Conservation (phyloP, 2,113 vertebrate species). For the Syngnathoides biaculeatus region DNA sequence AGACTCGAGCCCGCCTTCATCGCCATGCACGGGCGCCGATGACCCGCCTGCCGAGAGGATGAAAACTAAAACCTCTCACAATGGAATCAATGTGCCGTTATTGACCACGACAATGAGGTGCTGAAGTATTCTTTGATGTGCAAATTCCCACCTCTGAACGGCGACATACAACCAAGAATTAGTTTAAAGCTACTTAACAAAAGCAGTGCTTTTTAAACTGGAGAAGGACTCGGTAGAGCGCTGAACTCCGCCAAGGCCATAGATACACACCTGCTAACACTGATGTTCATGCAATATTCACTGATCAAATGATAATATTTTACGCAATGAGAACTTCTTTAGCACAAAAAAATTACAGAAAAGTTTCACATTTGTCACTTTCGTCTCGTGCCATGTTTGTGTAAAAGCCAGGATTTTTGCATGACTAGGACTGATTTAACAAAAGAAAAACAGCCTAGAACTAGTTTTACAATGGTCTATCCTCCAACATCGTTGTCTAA, state of each 20-base stretch:
- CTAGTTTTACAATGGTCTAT: too few relatives aligned
- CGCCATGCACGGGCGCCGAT: constrained; percentile 12
- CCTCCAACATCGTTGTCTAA: too few relatives aligned
- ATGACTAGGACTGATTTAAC: too few relatives aligned
- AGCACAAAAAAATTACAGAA: too few relatives aligned
- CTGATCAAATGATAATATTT: neutral
- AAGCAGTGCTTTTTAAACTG: constrained; percentile 9
- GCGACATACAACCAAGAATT: constrained; percentile 22
- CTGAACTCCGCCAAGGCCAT: neutral
- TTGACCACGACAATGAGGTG: neutral
- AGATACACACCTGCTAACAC: neutral
- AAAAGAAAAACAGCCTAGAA: too few relatives aligned
- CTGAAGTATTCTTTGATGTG: neutral
- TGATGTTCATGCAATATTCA: neutral
- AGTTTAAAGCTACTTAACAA: constrained; percentile 13
- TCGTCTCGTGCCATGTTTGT: too few relatives aligned
- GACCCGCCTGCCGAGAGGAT: constrained; percentile 24
- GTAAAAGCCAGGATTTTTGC: too few relatives aligned
- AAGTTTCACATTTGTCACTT: too few relatives aligned
- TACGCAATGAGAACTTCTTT: too few relatives aligned
- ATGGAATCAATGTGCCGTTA: neutral
- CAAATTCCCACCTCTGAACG: constrained; percentile 12
- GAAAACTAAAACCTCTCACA: neutral
- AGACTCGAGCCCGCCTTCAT: constrained; percentile 19
- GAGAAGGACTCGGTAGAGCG: neutral